Percentiles rank a stretch among this genome's conserved stretches.
phyloP scores from a whole-genome alignment of 2,797 vertebrate genomes.

The Scleropages formosus region DNA sequence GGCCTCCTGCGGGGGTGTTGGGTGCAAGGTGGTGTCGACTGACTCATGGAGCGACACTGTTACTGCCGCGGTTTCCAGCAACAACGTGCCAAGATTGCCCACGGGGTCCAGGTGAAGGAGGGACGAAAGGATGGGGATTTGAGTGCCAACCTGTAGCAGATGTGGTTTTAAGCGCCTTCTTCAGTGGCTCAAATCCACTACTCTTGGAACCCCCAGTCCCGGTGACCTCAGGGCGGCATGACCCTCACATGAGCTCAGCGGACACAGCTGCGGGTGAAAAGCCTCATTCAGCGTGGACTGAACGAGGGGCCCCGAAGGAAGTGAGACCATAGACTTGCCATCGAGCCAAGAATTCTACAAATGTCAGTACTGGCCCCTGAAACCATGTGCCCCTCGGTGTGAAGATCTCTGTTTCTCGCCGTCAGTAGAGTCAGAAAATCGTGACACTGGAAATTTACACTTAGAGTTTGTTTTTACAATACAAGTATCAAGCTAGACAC shows the following conservation, averaged over 20 bases:
- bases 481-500: background rate
- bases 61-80: conserved; percentile 8
- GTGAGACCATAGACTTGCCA: background rate
- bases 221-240: no score
- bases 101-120: background rate
- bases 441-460: no score
- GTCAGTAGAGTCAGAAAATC: no score
- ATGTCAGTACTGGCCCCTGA: background rate
- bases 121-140: background rate
- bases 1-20: background rate
- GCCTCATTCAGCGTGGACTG: background rate
- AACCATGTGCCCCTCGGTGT: no score
- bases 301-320: background rate
- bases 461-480: no score
- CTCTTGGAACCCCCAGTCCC: no score
- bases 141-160: no score
- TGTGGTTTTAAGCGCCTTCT: no score
- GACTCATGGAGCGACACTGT: background rate
- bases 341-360: background rate
- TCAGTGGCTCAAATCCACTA: no score
- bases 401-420: no score
- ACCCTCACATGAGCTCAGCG: background rate
- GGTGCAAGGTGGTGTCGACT: background rate
- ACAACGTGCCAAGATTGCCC: conserved; percentile 45
- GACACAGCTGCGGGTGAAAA: conserved; percentile 31